phyloP scores from a whole-genome alignment of 2,797 vertebrate species.

The Pseudochirops cupreus region DNA sequence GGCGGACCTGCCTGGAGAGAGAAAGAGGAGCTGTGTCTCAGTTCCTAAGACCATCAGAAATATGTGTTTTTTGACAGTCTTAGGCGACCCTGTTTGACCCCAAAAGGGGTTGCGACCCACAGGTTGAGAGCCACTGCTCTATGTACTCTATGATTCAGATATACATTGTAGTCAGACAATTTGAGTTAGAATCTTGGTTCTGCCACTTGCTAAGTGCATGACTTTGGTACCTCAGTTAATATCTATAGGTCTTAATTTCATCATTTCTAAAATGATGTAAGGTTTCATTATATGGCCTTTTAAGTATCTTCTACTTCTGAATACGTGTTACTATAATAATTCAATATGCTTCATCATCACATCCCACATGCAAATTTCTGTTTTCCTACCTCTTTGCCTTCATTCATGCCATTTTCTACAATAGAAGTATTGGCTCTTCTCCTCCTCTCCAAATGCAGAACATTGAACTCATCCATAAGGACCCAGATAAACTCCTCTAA shows the following conservation, averaged over 20 bases:
- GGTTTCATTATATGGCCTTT: neutral
- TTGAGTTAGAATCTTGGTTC: neutral
- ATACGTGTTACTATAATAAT: neutral
- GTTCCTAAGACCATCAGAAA: no score
- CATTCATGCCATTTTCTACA: neutral
- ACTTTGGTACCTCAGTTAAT: neutral
- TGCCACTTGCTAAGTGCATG: neutral
- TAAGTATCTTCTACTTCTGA: neutral
- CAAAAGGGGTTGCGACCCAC: no score
- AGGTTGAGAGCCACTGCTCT: no score
- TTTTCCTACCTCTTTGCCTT: neutral
- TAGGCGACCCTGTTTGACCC: no score
- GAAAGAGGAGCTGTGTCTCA: no score
- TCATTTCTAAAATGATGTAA: neutral
- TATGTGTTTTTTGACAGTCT: no score
- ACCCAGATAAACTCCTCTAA: neutral
- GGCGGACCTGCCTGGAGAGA: no score
- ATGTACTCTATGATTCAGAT: neutral
- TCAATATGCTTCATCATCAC: neutral
- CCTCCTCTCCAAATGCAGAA: neutral
- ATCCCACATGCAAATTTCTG: neutral
- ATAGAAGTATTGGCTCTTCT: neutral
- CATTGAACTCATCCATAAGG: neutral
- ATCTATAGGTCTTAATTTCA: neutral
- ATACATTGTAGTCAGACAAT: neutral